Percentiles rank a stretch among this genome's conserved stretches.
Conservation (phyloP, 2,113 vertebrate species). For the Lates calcarifer region DNA sequence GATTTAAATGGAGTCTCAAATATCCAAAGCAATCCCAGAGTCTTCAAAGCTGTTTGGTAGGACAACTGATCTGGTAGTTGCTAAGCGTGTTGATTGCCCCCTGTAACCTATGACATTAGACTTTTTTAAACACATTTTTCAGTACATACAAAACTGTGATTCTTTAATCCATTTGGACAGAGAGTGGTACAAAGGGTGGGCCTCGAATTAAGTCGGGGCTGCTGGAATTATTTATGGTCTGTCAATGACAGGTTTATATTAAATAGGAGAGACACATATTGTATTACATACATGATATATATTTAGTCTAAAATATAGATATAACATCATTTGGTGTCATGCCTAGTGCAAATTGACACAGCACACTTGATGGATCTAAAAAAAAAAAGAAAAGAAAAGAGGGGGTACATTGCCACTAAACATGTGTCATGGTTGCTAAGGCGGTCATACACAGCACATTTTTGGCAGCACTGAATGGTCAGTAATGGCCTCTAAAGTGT, state of each 20-base stretch:
- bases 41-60: no score
- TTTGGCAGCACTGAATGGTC: not conserved
- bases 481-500: not conserved
- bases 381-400: no score
- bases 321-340: not conserved
- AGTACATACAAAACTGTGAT: no score
- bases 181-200: not conserved
- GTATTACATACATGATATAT: not conserved
- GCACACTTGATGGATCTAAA: not conserved
- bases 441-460: not conserved
- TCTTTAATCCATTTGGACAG: no score
- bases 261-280: not conserved
- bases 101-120: not conserved
- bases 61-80: not conserved
- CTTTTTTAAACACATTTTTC: not conserved
- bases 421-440: no score
- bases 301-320: not conserved
- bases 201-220: not conserved
- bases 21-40: not conserved
- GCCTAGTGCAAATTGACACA: slow-evolving; percentile 7
- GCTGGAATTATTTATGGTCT: not conserved
- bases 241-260: not conserved
- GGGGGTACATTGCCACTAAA: no score
- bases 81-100: not conserved
- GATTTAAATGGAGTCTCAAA: not conserved